Base-by-base conservation (phyloP, 1,140 invertebrate species). In the Calliphora vicina region DNA sequence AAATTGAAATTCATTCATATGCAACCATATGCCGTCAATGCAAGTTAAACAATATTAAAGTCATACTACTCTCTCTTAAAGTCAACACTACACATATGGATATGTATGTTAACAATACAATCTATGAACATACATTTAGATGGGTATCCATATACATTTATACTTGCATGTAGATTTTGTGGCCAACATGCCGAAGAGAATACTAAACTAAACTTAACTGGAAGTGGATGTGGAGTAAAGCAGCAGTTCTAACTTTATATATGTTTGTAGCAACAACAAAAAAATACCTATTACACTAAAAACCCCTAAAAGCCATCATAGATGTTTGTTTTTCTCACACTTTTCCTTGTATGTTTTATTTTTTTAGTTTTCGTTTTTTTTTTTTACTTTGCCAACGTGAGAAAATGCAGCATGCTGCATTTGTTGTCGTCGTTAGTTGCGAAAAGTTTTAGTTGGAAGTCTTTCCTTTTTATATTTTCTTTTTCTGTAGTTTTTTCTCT, bases 1-100 rank as follows among this genome's bases (percentile, higher is more conserved):
- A 23, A 67, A 67, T 67, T 67, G 61, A 67, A 67, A 67, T 67
- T 67, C 61, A 67, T 67, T 67, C 61, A 67, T 67, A 67, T 67
- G 61, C 20, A 20, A 23, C 61, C 61, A 67, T 67, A 67, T 67
- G 61, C 57, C 20, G 61, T 67, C 61, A 67, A 67, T 25, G 20
- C 20, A 57, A 67, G 61, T 67, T 67, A 67, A 67, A 67, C n/a
- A 8, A 67, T 25, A 57, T 67, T 67, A 67, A 67, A 67, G 61
- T 67, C 61, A 67, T 67, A 67, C n/a, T n/a, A n/a, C n/a, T n/a
- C n/a, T 67, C 20, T n/a, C 50, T 67, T 67, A 67, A 67, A 67
- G 61, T 67, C 61, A 67, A n/a, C n/a, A n/a, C n/a, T 57, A 57
- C 50, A n/a, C n/a, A n/a, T n/a, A n/a, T n/a, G n/a, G n/a, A n/a